A percentile compares a stretch with the other conserved stretches of the same genome.
phyloP scores from a whole-genome alignment of 2,113 vertebrate species.

The Progne subis region DNA sequence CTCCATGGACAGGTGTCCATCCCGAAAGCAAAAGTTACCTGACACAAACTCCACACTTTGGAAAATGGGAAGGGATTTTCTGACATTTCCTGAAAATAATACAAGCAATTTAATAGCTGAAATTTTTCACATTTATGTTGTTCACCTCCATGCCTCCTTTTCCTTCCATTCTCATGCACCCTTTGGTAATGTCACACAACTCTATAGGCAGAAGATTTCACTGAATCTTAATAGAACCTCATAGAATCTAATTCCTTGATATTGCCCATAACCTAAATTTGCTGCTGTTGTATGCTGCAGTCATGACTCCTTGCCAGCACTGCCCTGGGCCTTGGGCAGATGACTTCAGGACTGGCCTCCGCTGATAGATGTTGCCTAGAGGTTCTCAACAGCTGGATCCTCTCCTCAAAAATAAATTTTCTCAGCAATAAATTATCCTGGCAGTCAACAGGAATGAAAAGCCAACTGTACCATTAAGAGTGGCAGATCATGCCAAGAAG shows the following conservation, averaged over 20 bases:
- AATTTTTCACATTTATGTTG: neutral
- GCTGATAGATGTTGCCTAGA: neutral
- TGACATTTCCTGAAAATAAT: neutral
- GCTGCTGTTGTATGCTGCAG: neutral
- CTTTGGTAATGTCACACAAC: neutral
- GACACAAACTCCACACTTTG: neutral
- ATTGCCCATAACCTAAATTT: neutral
- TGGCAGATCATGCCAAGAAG: neutral
- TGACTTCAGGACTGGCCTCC: neutral
- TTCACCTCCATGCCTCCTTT: neutral
- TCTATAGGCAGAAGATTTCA: neutral
- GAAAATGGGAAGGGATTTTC: neutral
- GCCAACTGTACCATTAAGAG: accelerated
- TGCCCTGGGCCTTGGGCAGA: neutral
- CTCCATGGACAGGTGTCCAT: neutral
- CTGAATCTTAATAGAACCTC: neutral
- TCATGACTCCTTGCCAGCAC: neutral
- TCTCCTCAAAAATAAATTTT: neutral
- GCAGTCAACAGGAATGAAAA: neutral
- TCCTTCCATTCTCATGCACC: neutral
- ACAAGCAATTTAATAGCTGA: neutral
- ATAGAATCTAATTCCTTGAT: neutral
- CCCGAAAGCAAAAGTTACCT: neutral
- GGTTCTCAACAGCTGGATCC: neutral
- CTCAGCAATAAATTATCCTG: neutral